phyloP scores from a whole-genome alignment of 2,113 vertebrate genomes.

The Hiodon alosoides region DNA sequence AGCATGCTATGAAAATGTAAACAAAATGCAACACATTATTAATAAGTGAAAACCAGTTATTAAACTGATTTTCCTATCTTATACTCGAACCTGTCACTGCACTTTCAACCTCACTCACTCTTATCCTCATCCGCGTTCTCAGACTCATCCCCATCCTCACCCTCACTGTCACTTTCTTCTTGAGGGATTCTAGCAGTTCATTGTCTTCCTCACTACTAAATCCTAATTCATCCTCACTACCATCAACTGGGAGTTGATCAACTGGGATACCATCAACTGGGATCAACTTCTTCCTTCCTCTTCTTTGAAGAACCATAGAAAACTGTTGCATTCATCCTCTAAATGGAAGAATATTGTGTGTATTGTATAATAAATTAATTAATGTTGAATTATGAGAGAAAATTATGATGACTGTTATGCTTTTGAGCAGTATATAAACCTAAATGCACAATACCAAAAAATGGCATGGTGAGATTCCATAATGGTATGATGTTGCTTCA shows the following conservation, averaged over 20 bases:
- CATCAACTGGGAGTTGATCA: constrained; percentile 19
- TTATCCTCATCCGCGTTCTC: constrained; percentile 2
- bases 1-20: background rate
- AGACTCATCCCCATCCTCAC: background rate
- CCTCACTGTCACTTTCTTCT: constrained; percentile 10
- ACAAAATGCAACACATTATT: background rate
- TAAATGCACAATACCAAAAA: too few species aligned
- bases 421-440: too few species aligned
- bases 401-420: too few species aligned
- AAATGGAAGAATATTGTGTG: background rate
- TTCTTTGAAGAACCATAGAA: background rate
- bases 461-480: too few species aligned
- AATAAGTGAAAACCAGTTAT: background rate
- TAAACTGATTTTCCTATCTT: background rate
- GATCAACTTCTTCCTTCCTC: background rate
- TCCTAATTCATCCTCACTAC: constrained; percentile 14
- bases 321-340: background rate
- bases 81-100: constrained; percentile 2
- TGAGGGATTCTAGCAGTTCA: background rate
- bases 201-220: constrained; percentile 19
- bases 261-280: constrained; percentile 18
- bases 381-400: background rate
- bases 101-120: background rate
- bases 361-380: background rate
- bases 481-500: too few species aligned